These are phyloP conservation scores for Glossophaga mutica DNA, from an alignment of 2,797 vertebrate species.

Conservation along the genomic window DNA sequence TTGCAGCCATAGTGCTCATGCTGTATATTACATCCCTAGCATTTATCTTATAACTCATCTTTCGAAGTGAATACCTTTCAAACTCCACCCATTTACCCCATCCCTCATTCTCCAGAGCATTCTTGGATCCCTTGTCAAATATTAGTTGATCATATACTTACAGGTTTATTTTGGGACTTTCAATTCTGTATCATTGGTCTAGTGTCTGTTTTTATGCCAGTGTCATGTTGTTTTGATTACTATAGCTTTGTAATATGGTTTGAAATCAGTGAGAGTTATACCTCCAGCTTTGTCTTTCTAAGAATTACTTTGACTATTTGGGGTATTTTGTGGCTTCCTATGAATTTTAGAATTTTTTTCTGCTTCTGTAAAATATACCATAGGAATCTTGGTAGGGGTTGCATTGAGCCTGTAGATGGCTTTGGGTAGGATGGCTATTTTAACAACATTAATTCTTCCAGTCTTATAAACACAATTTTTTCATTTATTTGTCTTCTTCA, in stretches of 20 bases:
- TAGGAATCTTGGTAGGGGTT: background rate
- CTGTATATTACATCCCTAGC: background rate
- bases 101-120: background rate
- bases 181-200: background rate
- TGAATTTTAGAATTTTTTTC: background rate
- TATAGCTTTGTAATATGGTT: background rate
- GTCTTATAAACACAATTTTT: background rate
- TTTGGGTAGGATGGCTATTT: background rate
- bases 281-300: background rate
- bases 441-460: background rate
- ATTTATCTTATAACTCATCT: background rate
- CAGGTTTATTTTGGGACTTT: background rate
- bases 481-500: background rate
- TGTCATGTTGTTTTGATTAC: background rate
- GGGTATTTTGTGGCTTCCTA: background rate
- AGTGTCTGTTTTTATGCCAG: background rate
- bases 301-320: background rate
- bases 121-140: background rate
- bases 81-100: background rate
- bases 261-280: background rate
- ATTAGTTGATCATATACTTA: background rate
- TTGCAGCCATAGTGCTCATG: background rate
- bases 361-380: background rate
- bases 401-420: background rate
- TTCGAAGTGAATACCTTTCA: background rate